A percentile compares a stretch with the other conserved stretches of the same genome.
These are phyloP conservation scores for Theretra japonica DNA, from an alignment of 2,888 invertebrate genomes.

Conservation along the genomic window DNA sequence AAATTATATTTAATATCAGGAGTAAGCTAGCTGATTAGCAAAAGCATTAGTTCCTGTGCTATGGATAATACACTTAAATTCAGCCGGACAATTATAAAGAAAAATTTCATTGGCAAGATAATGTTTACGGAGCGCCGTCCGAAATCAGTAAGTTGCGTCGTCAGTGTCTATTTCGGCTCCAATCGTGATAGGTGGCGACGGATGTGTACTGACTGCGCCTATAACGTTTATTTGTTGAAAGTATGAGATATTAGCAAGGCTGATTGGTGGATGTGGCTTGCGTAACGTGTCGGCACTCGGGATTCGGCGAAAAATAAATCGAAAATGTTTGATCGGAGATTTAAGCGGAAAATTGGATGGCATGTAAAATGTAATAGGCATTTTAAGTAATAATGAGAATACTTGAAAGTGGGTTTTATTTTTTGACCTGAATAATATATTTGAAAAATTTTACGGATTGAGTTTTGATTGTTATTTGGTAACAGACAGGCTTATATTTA, in stretches of 20 bases:
- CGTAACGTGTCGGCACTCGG: not conserved
- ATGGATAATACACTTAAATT: not conserved
- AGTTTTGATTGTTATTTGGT: too few species aligned
- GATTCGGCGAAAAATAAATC: not conserved
- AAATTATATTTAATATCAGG: too few species aligned
- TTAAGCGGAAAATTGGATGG: too few species aligned
- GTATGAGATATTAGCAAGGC: slow-evolving; percentile 12
- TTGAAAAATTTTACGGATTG: too few species aligned
- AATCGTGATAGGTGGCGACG: slow-evolving; percentile 23
- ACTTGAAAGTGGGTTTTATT: too few species aligned
- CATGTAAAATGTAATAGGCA: too few species aligned
- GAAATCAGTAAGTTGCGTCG: slow-evolving; percentile 21
- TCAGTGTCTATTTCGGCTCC: slow-evolving; percentile 23
- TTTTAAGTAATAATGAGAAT: too few species aligned
- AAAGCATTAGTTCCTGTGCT: not conserved
- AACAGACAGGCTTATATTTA: too few species aligned
- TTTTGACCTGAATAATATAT: too few species aligned
- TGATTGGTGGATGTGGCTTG: not conserved
- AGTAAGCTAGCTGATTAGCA: too few species aligned
- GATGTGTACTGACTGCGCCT: slow-evolving; percentile 10
- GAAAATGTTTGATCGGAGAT: too few species aligned
- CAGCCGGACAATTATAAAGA: not conserved
- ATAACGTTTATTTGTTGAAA: slow-evolving; percentile 16
- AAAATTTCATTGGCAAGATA: slow-evolving; percentile 26
- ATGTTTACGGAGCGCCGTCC: slow-evolving; percentile 17